Conservation (phyloP, 1,140 invertebrate genomes). For the Eupeodes corollae region DNA sequence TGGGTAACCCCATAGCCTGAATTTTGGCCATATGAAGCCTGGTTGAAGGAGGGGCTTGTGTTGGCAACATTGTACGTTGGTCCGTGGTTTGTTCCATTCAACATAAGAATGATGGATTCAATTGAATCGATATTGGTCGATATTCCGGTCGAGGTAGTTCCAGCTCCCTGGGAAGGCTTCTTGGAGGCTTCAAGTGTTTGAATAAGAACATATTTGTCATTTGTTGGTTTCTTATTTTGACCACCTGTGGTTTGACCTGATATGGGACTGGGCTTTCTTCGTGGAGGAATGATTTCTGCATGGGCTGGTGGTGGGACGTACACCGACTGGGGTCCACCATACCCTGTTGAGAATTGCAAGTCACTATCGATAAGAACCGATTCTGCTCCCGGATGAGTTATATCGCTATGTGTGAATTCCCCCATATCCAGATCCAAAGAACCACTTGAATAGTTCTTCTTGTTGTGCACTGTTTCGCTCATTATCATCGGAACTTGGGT, state of each 20-base stretch:
- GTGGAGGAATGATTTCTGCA: not conserved
- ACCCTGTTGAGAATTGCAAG: slow-evolving; percentile 33
- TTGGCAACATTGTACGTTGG: slow-evolving; percentile 32
- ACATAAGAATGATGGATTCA: slow-evolving; percentile 51
- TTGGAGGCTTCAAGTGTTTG: slow-evolving; percentile 16
- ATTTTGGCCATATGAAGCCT: slow-evolving; percentile 15
- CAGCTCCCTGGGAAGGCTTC: slow-evolving; percentile 4
- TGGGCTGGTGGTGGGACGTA: slow-evolving; percentile 19
- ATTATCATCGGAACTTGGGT: slow-evolving; percentile 28
- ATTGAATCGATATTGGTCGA: slow-evolving; percentile 44
- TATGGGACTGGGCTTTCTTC: not conserved
- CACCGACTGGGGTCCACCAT: slow-evolving; percentile 29
- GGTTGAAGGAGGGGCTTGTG: slow-evolving; percentile 14
- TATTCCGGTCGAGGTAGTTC: slow-evolving; percentile 25
- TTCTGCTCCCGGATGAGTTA: slow-evolving; percentile 34
- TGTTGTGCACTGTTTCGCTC: slow-evolving; percentile 6
- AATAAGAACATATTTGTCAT: slow-evolving; percentile 27
- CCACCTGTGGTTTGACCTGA: not conserved
- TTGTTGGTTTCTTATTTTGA: slow-evolving; percentile 25
- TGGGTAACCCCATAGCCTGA: not conserved
- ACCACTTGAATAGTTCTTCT: no score
- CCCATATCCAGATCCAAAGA: slow-evolving; percentile 17
- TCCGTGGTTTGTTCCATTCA: slow-evolving; percentile 47
- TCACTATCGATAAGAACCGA: slow-evolving; percentile 31
- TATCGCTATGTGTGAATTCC: slow-evolving; percentile 35